phyloP scores from a whole-genome alignment of 2,797 vertebrate species.

The Adelosebastes latens region DNA sequence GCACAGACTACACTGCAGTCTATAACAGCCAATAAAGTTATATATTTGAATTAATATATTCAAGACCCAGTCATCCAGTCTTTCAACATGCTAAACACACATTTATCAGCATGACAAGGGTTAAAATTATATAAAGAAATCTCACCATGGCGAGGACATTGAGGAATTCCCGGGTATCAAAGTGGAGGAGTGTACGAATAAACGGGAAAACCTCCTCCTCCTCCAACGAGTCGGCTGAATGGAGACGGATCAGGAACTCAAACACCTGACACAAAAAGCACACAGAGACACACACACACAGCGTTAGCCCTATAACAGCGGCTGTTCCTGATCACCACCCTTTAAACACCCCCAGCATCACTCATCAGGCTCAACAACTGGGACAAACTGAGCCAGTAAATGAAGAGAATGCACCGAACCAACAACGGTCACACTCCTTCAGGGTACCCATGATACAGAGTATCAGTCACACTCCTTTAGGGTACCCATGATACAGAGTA shows the following conservation, averaged over 20 bases:
- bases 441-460: too few species aligned
- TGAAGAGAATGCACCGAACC: too few species aligned
- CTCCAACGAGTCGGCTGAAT: slow-evolving; percentile 87
- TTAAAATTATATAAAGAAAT: not conserved
- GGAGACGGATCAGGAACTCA: slow-evolving; percentile 94
- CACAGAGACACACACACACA: not conserved
- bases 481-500: too few species aligned
- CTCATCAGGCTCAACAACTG: too few species aligned
- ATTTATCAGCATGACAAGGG: not conserved
- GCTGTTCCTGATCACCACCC: not conserved
- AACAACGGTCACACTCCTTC: too few species aligned
- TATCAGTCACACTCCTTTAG: too few species aligned
- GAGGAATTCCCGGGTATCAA: slow-evolving; percentile 96
- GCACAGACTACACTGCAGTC: too few species aligned
- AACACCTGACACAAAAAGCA: slow-evolving; percentile 86
- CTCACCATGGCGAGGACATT: slow-evolving; percentile 97
- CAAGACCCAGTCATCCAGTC: not conserved
- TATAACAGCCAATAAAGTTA: too few species aligned
- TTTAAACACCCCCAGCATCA: not conserved
- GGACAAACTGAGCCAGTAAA: too few species aligned
- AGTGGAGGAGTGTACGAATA: slow-evolving; percentile 92
- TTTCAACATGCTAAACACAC: not conserved
- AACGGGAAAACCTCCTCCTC: slow-evolving; percentile 95
- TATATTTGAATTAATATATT: too few species aligned
- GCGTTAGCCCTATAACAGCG: not conserved